Percentiles rank a stretch among this genome's conserved stretches.
phyloP scores from a whole-genome alignment of 1,140 invertebrate genomes.

The Oryzaephilus surinamensis region DNA sequence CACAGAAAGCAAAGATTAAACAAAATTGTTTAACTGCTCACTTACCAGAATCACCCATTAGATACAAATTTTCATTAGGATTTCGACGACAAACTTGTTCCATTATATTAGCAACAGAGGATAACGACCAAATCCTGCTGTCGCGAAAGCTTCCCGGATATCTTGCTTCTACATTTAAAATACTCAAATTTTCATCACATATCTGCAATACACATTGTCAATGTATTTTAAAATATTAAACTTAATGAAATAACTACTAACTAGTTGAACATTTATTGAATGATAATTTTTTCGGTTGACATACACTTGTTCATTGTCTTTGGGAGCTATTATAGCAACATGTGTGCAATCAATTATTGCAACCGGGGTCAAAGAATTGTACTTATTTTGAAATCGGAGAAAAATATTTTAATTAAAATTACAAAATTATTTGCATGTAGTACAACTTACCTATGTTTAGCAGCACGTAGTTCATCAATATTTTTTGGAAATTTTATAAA shows the following conservation, averaged over 20 bases:
- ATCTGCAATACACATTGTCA: conserved; percentile 16
- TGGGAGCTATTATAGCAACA: conserved; percentile 24
- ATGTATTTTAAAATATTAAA: conserved; percentile 1
- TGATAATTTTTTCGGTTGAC: conserved; percentile 31
- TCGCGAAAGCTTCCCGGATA: conserved; percentile 26
- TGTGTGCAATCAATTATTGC: conserved; percentile 29
- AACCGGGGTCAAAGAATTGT: conserved; percentile 18
- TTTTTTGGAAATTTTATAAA: conserved; percentile 5
- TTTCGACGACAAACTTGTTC: conserved; percentile 4
- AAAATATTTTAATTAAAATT: not conserved
- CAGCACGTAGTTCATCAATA: conserved; percentile 1
- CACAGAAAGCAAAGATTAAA: too few relatives aligned
- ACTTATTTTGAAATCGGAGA: conserved; percentile 14
- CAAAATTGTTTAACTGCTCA: too few relatives aligned
- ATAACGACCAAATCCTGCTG: conserved; percentile 25
- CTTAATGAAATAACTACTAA: conserved; percentile 7
- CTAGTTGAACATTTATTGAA: conserved; percentile 29
- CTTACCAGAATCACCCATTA: conserved; percentile 20
- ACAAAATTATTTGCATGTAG: not conserved
- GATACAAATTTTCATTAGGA: conserved; percentile 11
- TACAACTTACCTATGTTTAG: not conserved
- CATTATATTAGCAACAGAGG: conserved; percentile 9
- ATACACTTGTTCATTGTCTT: conserved; percentile 23
- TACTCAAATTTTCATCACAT: conserved; percentile 21
- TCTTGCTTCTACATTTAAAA: conserved; percentile 23